Evolutionary conservation across 92 coral and sea anemone species (phyloP).

Genomic region (Hydrozoanthus gracilis): DNA sequence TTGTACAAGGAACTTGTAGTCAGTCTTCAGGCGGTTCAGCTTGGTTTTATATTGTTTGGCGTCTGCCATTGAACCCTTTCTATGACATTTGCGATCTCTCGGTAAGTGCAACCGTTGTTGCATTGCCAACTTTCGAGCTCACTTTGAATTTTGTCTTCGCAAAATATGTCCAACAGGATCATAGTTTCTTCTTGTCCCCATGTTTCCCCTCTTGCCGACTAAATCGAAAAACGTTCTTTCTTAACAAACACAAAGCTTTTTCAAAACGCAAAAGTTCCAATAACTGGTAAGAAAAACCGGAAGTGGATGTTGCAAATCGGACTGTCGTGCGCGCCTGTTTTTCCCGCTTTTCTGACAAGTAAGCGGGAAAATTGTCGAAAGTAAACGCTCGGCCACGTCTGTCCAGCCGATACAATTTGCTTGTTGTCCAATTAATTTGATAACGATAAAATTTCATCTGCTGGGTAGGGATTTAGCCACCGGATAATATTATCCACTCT

Average conservation of each 20-base stretch:
- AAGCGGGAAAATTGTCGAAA: no score
- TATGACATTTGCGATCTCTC: neutral
- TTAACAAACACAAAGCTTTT: neutral
- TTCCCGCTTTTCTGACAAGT: no score
- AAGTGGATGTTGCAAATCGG: no score
- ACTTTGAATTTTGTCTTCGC: neutral
- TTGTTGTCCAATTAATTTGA: no score
- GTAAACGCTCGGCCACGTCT: no score
- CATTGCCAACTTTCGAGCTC: conserved; percentile 11
- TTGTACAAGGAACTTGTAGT: no score
- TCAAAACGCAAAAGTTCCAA: neutral
- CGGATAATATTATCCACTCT: no score
- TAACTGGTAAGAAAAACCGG: neutral
- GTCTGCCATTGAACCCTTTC: neutral
- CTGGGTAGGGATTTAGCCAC: no score
- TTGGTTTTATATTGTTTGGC: neutral
- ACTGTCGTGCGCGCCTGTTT: no score
- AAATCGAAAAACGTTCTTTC: neutral
- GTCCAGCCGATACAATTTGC: no score
- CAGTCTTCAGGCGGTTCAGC: no score
- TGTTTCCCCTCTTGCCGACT: conserved; percentile 3
- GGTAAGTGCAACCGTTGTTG: conserved; percentile 6
- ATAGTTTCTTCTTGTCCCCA: neutral
- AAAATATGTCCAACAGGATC: conserved; percentile 18
- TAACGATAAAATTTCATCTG: no score